Evolutionary conservation across 2,797 vertebrate species (phyloP), one percentile per base, ranked within the genome.

Genomic region (Meda fulgida): DNA sequence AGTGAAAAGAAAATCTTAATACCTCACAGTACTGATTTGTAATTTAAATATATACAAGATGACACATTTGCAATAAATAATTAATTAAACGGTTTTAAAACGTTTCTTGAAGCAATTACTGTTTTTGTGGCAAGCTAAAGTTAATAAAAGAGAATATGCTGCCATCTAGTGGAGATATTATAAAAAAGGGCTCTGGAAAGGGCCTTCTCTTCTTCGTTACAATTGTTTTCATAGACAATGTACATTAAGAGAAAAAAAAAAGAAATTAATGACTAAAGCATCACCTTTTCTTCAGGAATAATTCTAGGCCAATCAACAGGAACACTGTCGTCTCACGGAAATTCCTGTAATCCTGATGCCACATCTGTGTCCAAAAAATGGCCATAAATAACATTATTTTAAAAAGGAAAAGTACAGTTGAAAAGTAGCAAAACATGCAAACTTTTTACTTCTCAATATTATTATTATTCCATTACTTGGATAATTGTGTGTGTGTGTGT

Each of bases 251-350:
- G 36, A 60, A 78, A 63, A 67, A n/a, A 5, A 21, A 26, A n/a
- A 82, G 11, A 3, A 26, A 1, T n/a, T 26, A 29, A 71, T 80
- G 72, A 31, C 63, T 85, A 60, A 81, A 77, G 0, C 21, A 94
- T 91, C 96, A 99, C 98, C 97, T 97, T 89, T 96, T 96, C 92
- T 97, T 98, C 90, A 99, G 96, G 92, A 97, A 99, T 91, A 97
- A 93, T 92, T 99, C 98, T 92, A 99, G 90, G 84, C 98, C 98
- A 19, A 96, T 96, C 94, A 97, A 95, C 89, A 99, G 96, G 91
- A 96, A 97, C 93, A 97, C 92, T 58, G 97, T 98, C 5, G 97
- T 97, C 90, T 99, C 97, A n/a, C 96, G 96, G 92, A 98, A 99
- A 88, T 95, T 97, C 92, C 94, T 95, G 93, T 99, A 99, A 88